These are phyloP conservation scores for Diphyllodes magnificus DNA, from an alignment of 2,113 vertebrate genomes.

Conservation along the genomic window DNA sequence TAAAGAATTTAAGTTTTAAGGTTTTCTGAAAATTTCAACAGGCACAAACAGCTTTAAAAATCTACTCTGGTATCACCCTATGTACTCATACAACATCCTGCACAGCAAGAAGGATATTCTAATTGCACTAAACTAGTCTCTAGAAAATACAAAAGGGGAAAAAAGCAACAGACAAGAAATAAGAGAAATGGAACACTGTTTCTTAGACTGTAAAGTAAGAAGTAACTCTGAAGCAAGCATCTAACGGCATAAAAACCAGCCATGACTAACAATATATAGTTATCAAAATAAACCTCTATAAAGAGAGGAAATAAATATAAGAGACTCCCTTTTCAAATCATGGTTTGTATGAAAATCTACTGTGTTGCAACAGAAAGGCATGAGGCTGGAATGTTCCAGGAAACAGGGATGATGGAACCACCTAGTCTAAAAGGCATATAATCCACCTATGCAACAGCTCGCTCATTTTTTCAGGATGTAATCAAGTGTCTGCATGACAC, in stretches of 20 bases:
- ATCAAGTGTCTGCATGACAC: background rate
- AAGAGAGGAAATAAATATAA: background rate
- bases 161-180: background rate
- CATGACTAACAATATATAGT: background rate
- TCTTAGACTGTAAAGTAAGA: background rate
- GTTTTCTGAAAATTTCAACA: background rate
- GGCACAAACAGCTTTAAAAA: background rate
- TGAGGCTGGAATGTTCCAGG: background rate
- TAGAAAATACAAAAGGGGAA: background rate
- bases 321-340: background rate
- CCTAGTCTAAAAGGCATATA: background rate
- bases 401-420: background rate
- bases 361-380: background rate
- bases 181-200: background rate
- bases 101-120: background rate
- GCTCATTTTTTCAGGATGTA: background rate
- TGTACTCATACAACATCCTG: background rate
- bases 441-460: background rate
- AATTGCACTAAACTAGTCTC: background rate
- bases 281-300: background rate
- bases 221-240: background rate
- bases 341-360: background rate
- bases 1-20: background rate
- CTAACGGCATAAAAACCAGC: background rate
- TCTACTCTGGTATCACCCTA: background rate